Evolutionary conservation across 1,140 invertebrate species (phyloP), one percentile per base, ranked within the genome.

Genomic region (Penaeus chinensis): DNA sequence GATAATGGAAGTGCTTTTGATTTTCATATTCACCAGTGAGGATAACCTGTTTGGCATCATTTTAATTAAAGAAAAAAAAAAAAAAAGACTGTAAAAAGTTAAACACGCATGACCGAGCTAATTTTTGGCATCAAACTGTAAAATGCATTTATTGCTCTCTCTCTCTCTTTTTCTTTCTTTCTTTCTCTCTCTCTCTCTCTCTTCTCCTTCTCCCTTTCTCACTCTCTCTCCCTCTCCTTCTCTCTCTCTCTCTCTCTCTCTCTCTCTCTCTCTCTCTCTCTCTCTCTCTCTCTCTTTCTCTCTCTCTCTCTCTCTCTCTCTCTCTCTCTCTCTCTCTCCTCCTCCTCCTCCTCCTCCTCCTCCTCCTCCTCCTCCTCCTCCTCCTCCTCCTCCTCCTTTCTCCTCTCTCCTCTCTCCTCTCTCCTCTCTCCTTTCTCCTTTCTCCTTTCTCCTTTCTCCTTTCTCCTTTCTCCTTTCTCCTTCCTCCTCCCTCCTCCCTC

Each of bases 331-430:
- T 8, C 37, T 42, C 4, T 42, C 4, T 71, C n/a, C 18, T 77
- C 74, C 78, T 84, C 81, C 69, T 82, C 81, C 42, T 83, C 61
- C 80, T 82, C 60, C 80, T 82, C 61, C 27, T 82, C 13, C 2
- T 37, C 37, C 3, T 27, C 62, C 0, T 62, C 20, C n/a, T n/a
- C 62, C 27, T 24, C 66, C 47, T 63, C 13, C 63, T 18, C 42
- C 60, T 66, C 60, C 47, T 71, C 37, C 74, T 47, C 24, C 69
- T 71, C 42, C 71, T 8, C 74, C 60, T 71, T 16, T 84, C 82
- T 74, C 47, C 37, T 24, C 61, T 22, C 37, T 32, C 61, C 66
- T 84, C 66, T 54, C 71, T 71, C 66, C 60, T 47, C 61, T 24
- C 37, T 69, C 76, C 82, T 74, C 71, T 74, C 37, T 84, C 82